Evolutionary conservation across 1,140 invertebrate species (phyloP), one percentile per base, ranked within the genome.

Genomic region (Magallana ariakensis): DNA sequence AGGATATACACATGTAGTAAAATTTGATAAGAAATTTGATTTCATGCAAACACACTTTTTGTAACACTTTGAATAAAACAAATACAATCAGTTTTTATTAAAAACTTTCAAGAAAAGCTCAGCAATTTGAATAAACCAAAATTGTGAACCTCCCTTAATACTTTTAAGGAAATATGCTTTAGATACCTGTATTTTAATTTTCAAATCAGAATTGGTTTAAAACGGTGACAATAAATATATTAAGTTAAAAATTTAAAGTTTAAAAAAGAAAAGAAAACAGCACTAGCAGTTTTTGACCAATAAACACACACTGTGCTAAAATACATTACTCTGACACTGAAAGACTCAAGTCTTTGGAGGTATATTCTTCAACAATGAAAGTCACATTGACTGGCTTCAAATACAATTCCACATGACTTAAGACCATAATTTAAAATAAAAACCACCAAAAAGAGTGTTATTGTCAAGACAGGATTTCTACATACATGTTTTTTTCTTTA

Each of bases 21-120:
- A 46, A 46, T 46, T 46, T 46, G 33, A 26, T 19, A 26, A 13
- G 22, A 75, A 75, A 75, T 75, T 75, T 75, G 66, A 75, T 75
- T 75, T 75, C 66, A 75, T 75, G 66, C 66, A 75, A 75, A 75
- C 66, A 75, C 66, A 75, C 66, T 75, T 75, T 75, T 22, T 26
- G 22, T 75, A 75, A 75, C 19, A 75, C 11, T 26, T 26, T 11
- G 10, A 22, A 26, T 75, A 75, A 75, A 75, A 33, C 66, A 75
- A 62, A 16, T n/a, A 19, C 58, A 62, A n/a, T 16, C 19, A 62
- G 16, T 62, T 16, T n/a, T 16, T 62, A 33, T 75, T 46, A 46
- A 46, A 5, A 46, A 46, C 33, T n/a, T n/a, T n/a, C n/a, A n/a
- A n/a, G n/a, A n/a, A n/a, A n/a, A n/a, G n/a, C n/a, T n/a, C n/a